Evolutionary conservation across 1,140 invertebrate species (phyloP).

Genomic region (Centruroides vittatus): DNA sequence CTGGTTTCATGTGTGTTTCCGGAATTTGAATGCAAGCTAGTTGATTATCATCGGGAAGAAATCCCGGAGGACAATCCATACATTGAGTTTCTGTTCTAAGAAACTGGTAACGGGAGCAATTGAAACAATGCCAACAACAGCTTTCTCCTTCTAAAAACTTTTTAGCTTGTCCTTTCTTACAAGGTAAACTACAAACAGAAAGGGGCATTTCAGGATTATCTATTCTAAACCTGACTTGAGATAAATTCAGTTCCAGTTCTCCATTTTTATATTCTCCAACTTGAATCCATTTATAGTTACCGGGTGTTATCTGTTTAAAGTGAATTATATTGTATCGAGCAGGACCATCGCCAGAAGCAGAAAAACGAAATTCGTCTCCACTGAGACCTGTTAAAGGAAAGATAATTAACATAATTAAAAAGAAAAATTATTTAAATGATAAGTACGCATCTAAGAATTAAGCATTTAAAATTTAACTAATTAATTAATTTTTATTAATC

Average conservation of each 20-base stretch:
- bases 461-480: no score
- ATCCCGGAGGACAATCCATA: conserved; percentile 48
- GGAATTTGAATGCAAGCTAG: conserved; percentile 58
- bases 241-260: conserved; percentile 54
- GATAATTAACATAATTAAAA: no score
- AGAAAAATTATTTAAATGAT: no score
- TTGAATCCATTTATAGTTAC: conserved; percentile 61
- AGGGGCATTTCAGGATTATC: conserved; percentile 39
- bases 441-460: no score
- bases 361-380: conserved; percentile 72
- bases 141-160: conserved; percentile 76
- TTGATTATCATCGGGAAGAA: conserved; percentile 56
- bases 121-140: conserved; percentile 92
- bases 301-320: conserved; percentile 62
- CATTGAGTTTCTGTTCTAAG: conserved; percentile 61
- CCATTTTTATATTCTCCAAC: conserved; percentile 65
- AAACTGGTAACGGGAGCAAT: conserved; percentile 81
- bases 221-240: not conserved
- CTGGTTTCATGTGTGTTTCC: conserved; percentile 61
- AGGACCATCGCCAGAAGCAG: conserved; percentile 69
- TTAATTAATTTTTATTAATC: no score
- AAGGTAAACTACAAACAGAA: conserved; percentile 66
- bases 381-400: conserved; percentile 47
- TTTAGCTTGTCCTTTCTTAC: conserved; percentile 70
- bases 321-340: conserved; percentile 88